phyloP scores from a whole-genome alignment of 2,113 vertebrate genomes.

The Mastomys coucha region DNA sequence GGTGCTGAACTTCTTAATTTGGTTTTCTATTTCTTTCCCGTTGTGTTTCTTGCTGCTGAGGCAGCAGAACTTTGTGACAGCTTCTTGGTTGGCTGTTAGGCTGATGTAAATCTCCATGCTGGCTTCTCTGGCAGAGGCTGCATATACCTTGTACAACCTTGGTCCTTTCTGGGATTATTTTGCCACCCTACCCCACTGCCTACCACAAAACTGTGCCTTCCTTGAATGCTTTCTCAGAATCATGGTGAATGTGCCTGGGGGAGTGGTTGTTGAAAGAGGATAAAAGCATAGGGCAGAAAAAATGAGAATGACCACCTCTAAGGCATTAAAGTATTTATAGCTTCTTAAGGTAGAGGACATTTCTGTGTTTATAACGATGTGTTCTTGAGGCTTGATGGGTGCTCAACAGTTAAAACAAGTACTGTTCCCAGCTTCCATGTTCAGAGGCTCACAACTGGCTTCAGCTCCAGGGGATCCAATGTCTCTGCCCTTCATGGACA shows the following conservation, averaged over 20 bases:
- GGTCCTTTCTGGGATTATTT: neutral
- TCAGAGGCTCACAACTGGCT: neutral
- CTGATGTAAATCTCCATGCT: neutral
- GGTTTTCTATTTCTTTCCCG: neutral
- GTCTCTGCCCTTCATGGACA: neutral
- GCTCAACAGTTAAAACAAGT: neutral
- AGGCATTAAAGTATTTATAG: neutral
- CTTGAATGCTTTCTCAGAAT: neutral
- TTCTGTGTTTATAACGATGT: neutral
- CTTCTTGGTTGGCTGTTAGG: neutral
- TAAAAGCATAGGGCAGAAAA: neutral
- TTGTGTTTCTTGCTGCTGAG: neutral
- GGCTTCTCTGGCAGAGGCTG: neutral
- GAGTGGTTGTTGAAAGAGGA: neutral
- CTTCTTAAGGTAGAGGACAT: neutral
- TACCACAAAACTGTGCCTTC: neutral
- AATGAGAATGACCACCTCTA: neutral
- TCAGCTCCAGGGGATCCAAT: neutral
- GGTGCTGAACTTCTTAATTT: conserved; percentile 2
- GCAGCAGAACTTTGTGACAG: neutral
- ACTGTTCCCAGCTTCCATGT: neutral
- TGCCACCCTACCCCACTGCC: no score
- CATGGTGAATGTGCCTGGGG: neutral
- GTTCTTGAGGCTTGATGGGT: neutral
- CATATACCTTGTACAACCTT: neutral